phyloP scores from a whole-genome alignment of 2,888 invertebrate species.

The Buathra laborator region DNA sequence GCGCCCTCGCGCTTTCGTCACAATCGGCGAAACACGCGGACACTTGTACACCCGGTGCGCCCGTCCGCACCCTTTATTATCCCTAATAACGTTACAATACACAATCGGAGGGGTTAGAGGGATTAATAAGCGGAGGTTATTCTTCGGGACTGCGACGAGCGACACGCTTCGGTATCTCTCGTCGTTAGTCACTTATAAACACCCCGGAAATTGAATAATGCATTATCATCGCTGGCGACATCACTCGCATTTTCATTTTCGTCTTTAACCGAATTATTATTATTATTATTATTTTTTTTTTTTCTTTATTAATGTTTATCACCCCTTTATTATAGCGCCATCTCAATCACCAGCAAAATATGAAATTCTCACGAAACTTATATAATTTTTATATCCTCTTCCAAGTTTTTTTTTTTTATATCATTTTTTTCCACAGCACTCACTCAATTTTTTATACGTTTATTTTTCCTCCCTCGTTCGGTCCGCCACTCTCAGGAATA shows the following conservation, averaged over 20 bases:
- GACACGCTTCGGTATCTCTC: conserved; percentile 44
- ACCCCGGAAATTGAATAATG: conserved; percentile 32
- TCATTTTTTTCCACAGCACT: neutral
- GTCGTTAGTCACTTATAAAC: conserved; percentile 63
- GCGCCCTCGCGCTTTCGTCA: conserved; percentile 28
- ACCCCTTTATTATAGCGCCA: neutral
- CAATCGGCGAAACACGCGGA: conserved; percentile 14
- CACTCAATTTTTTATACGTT: conserved; percentile 1
- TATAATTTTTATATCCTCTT: neutral
- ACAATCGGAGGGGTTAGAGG: neutral
- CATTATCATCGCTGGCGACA: conserved; percentile 26
- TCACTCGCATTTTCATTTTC: conserved; percentile 6
- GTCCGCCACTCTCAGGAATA: conserved; percentile 16
- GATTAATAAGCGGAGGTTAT: neutral
- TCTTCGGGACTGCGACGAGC: conserved; percentile 43
- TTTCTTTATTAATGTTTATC: neutral
- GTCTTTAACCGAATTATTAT: neutral
- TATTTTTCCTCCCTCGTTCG: conserved; percentile 2
- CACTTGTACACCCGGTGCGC: conserved; percentile 33
- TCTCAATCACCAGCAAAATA: neutral
- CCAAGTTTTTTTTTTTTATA: neutral
- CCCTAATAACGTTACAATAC: conserved; percentile 45
- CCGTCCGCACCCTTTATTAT: conserved; percentile 44
- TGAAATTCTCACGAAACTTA: neutral
- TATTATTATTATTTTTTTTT: neutral